Base-by-base conservation (phyloP, 2,888 invertebrate genomes). In the Creontiades dilutus region DNA sequence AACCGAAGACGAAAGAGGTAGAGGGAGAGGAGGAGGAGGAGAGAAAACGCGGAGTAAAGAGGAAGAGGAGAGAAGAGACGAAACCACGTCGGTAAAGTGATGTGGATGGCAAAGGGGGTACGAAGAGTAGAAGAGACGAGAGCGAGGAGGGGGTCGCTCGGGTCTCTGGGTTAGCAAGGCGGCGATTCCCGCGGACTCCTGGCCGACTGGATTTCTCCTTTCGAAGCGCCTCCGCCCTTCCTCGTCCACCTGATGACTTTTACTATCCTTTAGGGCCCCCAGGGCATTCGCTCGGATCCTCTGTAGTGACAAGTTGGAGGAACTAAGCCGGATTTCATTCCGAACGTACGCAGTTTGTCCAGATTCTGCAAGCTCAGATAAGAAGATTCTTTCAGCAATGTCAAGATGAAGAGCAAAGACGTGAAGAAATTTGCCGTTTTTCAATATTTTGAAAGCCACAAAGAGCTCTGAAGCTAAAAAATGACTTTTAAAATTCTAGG, bases 141-240 rank as follows among this genome's bases (percentile, higher is more conserved):
- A 37, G 61, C 13, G 37, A n/a, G 16, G 68, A 12, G 47, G 86
- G 46, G 23, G 48, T 9, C 88, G 68, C 78, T 88, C 55, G 88
- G 88, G 88, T 88, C 88, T 88, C 88, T 88, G 78, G 88, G 88
- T 88, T 88, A 88, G 28, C 88, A 68, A 88, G 88, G 86, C 86
- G 47, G 61, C 57, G 57, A 85, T 52, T 85, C 85, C 85, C 12
- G 37, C 37, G 82, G 48, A 82, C 78, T 78, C 46, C 76, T 37
- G 27, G 57, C 57, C 68, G 68, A 68, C 68, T 68, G 68, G 68
- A 68, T 68, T 68, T 68, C 68, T 57, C 57, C 57, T 57, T n/a
- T 37, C 37, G 37, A 52, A 52, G 14, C 52, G n/a, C 61, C 68
- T 23, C 23, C 23, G 68, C 68, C 19, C 68, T 68, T 68, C 68